Base-by-base conservation (phyloP, 2,888 invertebrate genomes). In the Amphipoea oculea region DNA sequence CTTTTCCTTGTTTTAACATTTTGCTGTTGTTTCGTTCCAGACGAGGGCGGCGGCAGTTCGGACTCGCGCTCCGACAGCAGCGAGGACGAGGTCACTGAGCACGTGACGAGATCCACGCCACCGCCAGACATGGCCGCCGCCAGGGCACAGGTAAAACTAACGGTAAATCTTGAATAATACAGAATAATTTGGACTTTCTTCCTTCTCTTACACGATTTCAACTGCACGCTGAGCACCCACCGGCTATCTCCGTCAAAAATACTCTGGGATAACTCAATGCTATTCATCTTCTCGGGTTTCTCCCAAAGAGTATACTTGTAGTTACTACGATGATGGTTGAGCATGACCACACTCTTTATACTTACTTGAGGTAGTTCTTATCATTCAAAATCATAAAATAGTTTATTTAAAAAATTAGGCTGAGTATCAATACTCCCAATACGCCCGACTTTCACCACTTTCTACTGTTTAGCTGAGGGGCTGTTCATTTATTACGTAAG, bases 81-180 rank as follows among this genome's bases (percentile, higher is more conserved):
- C 96, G 98, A 98, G 94, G 98, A 98, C 98, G 98, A 98, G 97
- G 98, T 98, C 94, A 98, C 98, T 66, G 98, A 98, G 94, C 98
- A 98, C 96, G 97, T 98, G 92, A 91, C 96, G 60, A 92, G 93
- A 78, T 93, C 94, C 88, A 92, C 95, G 57, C 94, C 94, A 84
- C 93, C 95, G 60, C 92, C 94, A 91, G 93, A 92, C 91, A 96
- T 96, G 96, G 95, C 96, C 76, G 96, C 95, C 87, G 96, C 96
- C 73, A 94, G 96, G 92, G 96, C 96, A 68, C 96, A 96, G 95
- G 96, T 96, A 91, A 68, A 76, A 62, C 67, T 82, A 5, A 83
- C 83, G 80, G 80, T 80, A 82, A 82, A 54, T 60, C 23, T 14
- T 14, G 4, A 68, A 40, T 9, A 48, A 1, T 79, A 17, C 57